Evolutionary conservation across 2,113 vertebrate genomes (phyloP).

Genomic region (Festucalex cinctus): DNA sequence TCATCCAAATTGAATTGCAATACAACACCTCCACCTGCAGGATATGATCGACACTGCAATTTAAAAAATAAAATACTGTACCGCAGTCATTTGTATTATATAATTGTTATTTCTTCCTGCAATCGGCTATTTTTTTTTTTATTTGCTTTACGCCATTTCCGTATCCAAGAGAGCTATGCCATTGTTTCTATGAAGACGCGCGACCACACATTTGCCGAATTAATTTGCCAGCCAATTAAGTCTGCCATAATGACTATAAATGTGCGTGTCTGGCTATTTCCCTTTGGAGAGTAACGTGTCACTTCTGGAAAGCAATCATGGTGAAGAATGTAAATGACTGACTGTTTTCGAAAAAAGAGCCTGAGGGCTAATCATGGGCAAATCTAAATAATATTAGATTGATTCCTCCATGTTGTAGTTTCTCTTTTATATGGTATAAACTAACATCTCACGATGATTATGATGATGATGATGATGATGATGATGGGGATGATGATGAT

Average conservation of each 20-base stretch:
- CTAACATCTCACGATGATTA: too few species aligned
- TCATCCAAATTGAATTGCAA: background rate
- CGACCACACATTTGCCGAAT: background rate
- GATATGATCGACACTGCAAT: background rate
- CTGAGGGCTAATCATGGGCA: too few species aligned
- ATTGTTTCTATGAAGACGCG: slow-evolving; percentile 50
- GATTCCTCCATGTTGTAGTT: too few species aligned
- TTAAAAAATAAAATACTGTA: background rate
- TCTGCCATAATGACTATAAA: slow-evolving; percentile 2
- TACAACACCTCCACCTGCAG: slow-evolving; percentile 39
- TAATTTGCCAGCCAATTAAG: background rate
- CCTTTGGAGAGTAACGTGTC: slow-evolving; percentile 67
- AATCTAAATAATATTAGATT: too few species aligned
- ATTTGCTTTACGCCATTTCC: background rate
- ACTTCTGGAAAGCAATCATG: slow-evolving; percentile 80
- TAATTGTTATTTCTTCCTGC: background rate
- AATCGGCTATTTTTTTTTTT: background rate
- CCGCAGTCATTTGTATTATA: background rate
- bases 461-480: too few species aligned
- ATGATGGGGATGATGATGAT: too few species aligned
- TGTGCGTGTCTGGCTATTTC: slow-evolving; percentile 10
- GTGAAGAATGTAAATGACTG: too few species aligned
- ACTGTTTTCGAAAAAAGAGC: too few species aligned
- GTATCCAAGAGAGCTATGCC: slow-evolving; percentile 1
- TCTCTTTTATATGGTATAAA: too few species aligned